A percentile compares a stretch with the other conserved stretches of the same genome.
Evolutionary conservation across 2,113 vertebrate genomes (phyloP).

Genomic region (Malurus alboscapulatus): DNA sequence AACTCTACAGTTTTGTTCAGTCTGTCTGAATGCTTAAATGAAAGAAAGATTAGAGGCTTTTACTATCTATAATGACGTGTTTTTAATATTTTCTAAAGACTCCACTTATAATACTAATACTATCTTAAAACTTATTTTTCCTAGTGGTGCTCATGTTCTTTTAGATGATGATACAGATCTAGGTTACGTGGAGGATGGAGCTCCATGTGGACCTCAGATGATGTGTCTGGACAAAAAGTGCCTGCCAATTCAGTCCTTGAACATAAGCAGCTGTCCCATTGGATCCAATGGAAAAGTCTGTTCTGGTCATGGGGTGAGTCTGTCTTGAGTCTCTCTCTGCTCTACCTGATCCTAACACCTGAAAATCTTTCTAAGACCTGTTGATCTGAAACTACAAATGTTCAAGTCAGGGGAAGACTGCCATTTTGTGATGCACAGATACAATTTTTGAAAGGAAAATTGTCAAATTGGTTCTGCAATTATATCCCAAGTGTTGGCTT

Average conservation of each 20-base stretch:
- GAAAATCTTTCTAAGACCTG: neutral
- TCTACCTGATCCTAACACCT: neutral
- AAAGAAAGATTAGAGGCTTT: neutral
- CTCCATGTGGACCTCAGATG: slow-evolving; percentile 96
- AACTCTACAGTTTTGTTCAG: neutral
- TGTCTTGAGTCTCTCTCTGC: neutral
- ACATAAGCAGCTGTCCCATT: slow-evolving; percentile 92
- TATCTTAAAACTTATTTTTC: slow-evolving; percentile 27
- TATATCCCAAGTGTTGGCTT: neutral
- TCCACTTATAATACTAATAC: neutral
- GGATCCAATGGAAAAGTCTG: slow-evolving; percentile 92
- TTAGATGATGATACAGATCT: slow-evolving; percentile 96
- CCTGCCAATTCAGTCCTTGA: slow-evolving; percentile 94
- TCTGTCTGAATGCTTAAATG: neutral
- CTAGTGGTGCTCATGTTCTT: slow-evolving; percentile 92
- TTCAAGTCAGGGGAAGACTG: neutral
- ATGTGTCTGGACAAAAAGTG: slow-evolving; percentile 99
- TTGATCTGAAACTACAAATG: neutral
- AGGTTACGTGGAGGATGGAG: slow-evolving; percentile 97
- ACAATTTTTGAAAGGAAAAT: neutral
- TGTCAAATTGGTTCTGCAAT: neutral
- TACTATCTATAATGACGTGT: neutral
- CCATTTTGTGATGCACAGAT: neutral
- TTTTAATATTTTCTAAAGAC: neutral
- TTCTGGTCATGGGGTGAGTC: slow-evolving; percentile 95